These are phyloP conservation scores for Theristus sp. DNA, from an alignment of 2,888 invertebrate genomes.

Conservation along the genomic window DNA sequence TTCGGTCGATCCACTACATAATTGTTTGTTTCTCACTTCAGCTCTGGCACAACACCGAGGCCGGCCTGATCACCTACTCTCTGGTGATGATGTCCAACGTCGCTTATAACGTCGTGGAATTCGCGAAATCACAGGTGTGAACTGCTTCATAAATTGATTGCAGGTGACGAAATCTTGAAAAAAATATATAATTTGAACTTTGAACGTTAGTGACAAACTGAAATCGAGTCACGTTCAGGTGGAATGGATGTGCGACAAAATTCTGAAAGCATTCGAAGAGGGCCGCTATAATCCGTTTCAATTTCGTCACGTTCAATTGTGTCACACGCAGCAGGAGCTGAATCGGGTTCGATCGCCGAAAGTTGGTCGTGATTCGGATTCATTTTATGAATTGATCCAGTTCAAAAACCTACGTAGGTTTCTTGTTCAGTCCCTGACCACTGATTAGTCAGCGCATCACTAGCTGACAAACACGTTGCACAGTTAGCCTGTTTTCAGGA, in stretches of 20 bases:
- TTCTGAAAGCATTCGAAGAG: conserved; percentile 24
- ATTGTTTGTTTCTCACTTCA: conserved; percentile 11
- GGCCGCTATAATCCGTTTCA: conserved; percentile 65
- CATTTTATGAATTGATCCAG: too few relatives aligned
- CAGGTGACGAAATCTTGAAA: too few relatives aligned
- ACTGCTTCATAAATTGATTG: too few relatives aligned
- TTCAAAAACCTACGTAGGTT: too few relatives aligned
- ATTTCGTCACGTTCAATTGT: conserved; percentile 66
- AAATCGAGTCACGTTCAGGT: too few relatives aligned
- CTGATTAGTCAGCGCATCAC: too few relatives aligned
- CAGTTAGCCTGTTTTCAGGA: neutral
- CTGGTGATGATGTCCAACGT: conserved; percentile 82
- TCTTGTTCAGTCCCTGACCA: too few relatives aligned
- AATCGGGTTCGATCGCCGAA: conserved; percentile 66
- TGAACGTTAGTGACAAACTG: conserved; percentile 30
- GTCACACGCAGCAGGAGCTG: conserved; percentile 74
- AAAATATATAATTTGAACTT: conserved; percentile 3
- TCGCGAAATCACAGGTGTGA: conserved; percentile 92
- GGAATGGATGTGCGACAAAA: conserved; percentile 96
- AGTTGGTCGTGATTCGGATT: too few relatives aligned
- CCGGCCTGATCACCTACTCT: conserved; percentile 80
- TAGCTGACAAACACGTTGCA: too few relatives aligned
- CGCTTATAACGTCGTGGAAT: conserved; percentile 92
- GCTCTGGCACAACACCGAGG: conserved; percentile 48
- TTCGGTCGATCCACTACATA: too few relatives aligned